Percentiles rank a stretch among this genome's conserved stretches.
phyloP scores from a whole-genome alignment of 30 jellyfish, hydroid and myxozoan species.

The Aurelia aurita region DNA sequence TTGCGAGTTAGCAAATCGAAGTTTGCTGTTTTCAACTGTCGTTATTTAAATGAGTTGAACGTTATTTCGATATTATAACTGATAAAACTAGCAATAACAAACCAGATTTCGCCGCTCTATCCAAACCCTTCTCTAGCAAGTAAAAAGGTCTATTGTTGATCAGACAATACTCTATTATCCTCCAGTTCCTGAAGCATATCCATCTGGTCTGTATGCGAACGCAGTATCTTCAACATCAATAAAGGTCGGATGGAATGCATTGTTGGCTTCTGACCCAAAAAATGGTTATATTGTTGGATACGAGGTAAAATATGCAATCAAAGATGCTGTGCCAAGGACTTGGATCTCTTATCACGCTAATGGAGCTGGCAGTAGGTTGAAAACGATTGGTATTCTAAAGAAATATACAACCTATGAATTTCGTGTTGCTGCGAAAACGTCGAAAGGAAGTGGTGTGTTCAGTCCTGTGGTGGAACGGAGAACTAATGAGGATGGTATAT shows the following conservation, averaged over 20 bases:
- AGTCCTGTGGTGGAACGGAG: constrained; percentile 33
- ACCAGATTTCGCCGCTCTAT: no score
- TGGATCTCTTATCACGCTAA: not conserved
- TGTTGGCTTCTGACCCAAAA: not conserved
- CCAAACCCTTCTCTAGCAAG: no score
- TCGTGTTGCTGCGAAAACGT: constrained; percentile 42
- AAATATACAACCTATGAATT: constrained; percentile 30
- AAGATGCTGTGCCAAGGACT: not conserved
- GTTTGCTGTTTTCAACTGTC: no score
- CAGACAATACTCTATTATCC: not conserved
- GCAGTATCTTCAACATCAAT: constrained; percentile 1
- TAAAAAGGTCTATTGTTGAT: no score
- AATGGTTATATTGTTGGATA: constrained; percentile 21
- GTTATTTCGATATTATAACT: no score
- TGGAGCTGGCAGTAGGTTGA: not conserved
- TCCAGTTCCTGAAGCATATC: constrained; percentile 29
- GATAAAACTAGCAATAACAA: no score
- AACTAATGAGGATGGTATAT: constrained; percentile 36
- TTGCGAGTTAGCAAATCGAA: no score
- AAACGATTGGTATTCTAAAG: not conserved
- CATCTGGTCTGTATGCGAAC: not conserved
- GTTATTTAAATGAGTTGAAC: no score
- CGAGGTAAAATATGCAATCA: not conserved
- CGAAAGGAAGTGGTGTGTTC: constrained; percentile 54
- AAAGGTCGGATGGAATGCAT: not conserved